Evolutionary conservation across 2,797 vertebrate species (phyloP).

Genomic region (Cryptoblepharus egeriae): DNA sequence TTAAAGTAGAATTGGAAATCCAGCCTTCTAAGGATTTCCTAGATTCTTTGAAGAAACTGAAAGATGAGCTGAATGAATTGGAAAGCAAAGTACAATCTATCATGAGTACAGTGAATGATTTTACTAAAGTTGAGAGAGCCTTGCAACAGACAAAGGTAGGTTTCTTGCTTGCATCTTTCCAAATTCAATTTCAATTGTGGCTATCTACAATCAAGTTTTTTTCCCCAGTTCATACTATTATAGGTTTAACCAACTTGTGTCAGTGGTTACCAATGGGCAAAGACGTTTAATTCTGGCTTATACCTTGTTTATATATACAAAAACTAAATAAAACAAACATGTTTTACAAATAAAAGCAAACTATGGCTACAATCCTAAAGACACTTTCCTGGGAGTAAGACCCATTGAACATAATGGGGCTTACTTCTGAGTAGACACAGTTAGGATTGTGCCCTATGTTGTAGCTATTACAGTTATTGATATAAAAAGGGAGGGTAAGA

Average conservation of each 20-base stretch:
- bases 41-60: slow-evolving; percentile 75
- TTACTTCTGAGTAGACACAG: no score
- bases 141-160: slow-evolving; percentile 86
- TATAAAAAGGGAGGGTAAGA: not conserved
- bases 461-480: not conserved
- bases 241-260: not conserved
- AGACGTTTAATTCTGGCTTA: not conserved
- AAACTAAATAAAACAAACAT: not conserved
- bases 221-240: not conserved
- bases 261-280: not conserved
- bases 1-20: slow-evolving; percentile 75
- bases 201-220: not conserved
- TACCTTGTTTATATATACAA: not conserved
- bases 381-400: no score
- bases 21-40: slow-evolving; percentile 70
- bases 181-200: not conserved
- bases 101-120: slow-evolving; percentile 60
- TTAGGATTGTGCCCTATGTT: no score
- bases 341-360: no score
- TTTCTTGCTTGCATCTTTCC: not conserved
- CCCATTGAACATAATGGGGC: no score
- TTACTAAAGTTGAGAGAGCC: slow-evolving; percentile 76
- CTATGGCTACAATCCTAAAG: no score
- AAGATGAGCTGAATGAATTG: slow-evolving; percentile 62
- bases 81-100: slow-evolving; percentile 76